Conservation (phyloP, 1,140 invertebrate species). For the Calephelis virginiensis region DNA sequence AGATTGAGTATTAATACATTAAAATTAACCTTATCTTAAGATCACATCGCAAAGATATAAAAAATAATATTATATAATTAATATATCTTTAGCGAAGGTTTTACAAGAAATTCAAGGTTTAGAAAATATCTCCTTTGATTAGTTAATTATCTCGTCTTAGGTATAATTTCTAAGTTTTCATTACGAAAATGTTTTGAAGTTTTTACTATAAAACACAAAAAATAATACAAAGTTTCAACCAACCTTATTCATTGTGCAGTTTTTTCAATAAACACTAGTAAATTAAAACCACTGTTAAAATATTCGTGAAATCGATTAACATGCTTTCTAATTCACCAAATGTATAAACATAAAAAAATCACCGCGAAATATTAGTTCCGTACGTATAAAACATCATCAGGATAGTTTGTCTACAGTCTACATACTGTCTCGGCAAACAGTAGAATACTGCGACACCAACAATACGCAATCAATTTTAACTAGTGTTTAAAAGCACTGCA, state of each 20-base stretch:
- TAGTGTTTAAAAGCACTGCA: neutral
- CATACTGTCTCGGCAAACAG: conserved; percentile 3
- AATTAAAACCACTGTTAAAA: neutral
- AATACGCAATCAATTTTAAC: conserved; percentile 17
- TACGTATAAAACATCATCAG: neutral
- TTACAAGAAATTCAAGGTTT: too few relatives aligned
- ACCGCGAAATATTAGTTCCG: neutral
- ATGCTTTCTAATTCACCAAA: neutral
- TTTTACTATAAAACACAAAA: neutral
- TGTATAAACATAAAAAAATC: neutral
- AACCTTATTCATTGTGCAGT: conserved; percentile 5
- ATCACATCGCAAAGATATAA: too few relatives aligned
- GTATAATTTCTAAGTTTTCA: too few relatives aligned
- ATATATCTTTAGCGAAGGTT: too few relatives aligned
- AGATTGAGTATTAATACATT: too few relatives aligned
- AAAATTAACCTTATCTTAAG: too few relatives aligned
- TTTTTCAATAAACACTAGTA: neutral
- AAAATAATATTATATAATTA: too few relatives aligned
- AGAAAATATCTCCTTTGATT: too few relatives aligned
- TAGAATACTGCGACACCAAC: conserved; percentile 4
- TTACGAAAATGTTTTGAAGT: too few relatives aligned
- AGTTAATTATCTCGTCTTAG: too few relatives aligned
- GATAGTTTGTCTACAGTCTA: neutral
- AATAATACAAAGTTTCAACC: neutral
- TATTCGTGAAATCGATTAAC: neutral